Evolutionary conservation across 1,140 invertebrate species (phyloP).

Genomic region (Pomacea maculata): DNA sequence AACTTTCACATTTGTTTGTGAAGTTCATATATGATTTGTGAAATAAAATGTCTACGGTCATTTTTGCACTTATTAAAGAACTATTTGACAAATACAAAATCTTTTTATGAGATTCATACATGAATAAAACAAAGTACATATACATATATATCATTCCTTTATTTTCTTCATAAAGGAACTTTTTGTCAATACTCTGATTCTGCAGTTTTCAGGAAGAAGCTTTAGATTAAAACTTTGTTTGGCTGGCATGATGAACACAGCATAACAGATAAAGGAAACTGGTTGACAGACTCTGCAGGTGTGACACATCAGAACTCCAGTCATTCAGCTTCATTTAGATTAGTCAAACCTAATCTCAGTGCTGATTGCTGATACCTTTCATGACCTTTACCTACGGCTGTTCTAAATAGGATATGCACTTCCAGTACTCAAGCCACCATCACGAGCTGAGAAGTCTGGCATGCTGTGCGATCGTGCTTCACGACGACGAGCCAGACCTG

Average conservation of each 20-base stretch:
- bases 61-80: too few relatives aligned
- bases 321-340: not conserved
- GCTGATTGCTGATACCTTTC: not conserved
- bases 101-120: too few relatives aligned
- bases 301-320: not conserved
- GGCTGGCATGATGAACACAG: not conserved
- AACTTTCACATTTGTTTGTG: too few relatives aligned
- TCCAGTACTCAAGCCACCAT: not conserved
- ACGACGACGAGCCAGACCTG: not conserved
- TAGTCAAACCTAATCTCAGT: not conserved
- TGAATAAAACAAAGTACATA: too few relatives aligned
- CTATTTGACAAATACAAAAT: too few relatives aligned
- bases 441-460: constrained; percentile 22
- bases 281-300: not conserved
- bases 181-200: too few relatives aligned
- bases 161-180: too few relatives aligned
- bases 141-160: too few relatives aligned
- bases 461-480: constrained; percentile 16
- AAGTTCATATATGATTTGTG: too few relatives aligned
- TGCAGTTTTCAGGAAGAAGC: too few relatives aligned
- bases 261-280: not conserved
- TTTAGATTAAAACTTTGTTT: too few relatives aligned
- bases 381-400: not conserved
- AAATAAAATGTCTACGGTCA: too few relatives aligned
- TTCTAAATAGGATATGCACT: not conserved